phyloP scores from a whole-genome alignment of 2,797 vertebrate species.

The Novumbra hubbsi region DNA sequence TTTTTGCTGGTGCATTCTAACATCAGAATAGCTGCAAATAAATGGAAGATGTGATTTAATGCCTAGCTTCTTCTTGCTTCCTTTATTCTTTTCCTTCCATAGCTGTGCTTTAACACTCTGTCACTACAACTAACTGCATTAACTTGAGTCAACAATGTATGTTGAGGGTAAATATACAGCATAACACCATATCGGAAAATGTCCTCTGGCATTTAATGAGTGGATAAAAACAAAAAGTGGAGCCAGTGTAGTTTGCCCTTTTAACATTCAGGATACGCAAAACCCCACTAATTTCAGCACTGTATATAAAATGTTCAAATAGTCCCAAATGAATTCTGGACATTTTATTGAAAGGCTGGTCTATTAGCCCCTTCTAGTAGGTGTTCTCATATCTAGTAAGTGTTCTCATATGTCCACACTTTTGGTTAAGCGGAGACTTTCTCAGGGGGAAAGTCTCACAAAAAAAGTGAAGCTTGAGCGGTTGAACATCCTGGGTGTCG shows the following conservation, averaged over 20 bases:
- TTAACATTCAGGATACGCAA: background rate
- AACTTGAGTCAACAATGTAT: constrained; percentile 25
- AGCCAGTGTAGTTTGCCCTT: background rate
- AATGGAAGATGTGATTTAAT: constrained; percentile 75
- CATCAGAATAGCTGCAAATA: constrained; percentile 68
- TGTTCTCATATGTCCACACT: constrained; percentile 45
- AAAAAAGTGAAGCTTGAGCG: constrained; percentile 44
- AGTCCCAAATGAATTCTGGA: background rate
- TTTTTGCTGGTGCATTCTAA: constrained; percentile 72
- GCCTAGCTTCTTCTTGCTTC: constrained; percentile 61
- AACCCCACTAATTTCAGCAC: background rate
- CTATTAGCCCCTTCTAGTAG: background rate
- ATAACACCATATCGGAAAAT: background rate
- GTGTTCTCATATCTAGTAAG: background rate
- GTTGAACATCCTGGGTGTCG: constrained; percentile 45
- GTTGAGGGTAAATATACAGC: background rate
- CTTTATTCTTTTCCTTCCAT: constrained; percentile 20
- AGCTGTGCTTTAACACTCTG: constrained; percentile 22
- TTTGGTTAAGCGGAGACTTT: constrained; percentile 52
- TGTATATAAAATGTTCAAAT: background rate
- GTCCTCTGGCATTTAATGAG: background rate
- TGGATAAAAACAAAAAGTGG: background rate
- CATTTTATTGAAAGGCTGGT: background rate
- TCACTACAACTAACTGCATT: constrained; percentile 48
- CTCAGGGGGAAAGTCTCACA: too few species aligned